A percentile compares a stretch with the other conserved stretches of the same genome.
Evolutionary conservation across 2,113 vertebrate species (phyloP).

Genomic region (Toxotes chatareus): DNA sequence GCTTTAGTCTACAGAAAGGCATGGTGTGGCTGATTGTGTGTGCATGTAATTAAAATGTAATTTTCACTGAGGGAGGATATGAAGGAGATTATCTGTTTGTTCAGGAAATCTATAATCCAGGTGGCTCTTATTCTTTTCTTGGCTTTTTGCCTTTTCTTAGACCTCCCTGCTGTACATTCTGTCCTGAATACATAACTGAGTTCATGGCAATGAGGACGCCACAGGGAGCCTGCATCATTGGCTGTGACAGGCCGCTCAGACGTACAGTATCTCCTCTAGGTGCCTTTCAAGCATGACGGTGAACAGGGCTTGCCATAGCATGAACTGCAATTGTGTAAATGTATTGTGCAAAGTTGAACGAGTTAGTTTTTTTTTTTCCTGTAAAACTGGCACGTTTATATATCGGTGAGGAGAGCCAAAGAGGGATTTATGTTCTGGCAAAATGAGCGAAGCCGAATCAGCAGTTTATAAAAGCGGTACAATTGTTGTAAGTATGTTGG

Average conservation of each 20-base stretch:
- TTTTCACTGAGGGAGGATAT: background rate
- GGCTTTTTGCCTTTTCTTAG: background rate
- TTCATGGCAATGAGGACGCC: background rate
- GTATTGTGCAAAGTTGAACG: conserved; percentile 29
- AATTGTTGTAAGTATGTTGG: background rate
- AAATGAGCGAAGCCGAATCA: conserved; percentile 9
- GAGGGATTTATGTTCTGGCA: conserved; percentile 27
- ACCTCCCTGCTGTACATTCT: conserved; percentile 44
- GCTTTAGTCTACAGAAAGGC: background rate
- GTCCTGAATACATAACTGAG: conserved; percentile 45
- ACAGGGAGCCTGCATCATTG: conserved; percentile 26
- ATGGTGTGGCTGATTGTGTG: background rate
- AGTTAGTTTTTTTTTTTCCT: background rate
- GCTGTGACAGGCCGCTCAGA: conserved; percentile 32
- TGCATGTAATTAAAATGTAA: conserved; percentile 10
- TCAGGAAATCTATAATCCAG: conserved; percentile 7
- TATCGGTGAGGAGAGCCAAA: conserved; percentile 2
- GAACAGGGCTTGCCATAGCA: conserved; percentile 1
- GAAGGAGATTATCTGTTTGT: background rate
- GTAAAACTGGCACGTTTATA: conserved; percentile 21
- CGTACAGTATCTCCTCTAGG: conserved; percentile 14
- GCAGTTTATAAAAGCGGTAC: conserved; percentile 1
- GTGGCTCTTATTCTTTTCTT: background rate
- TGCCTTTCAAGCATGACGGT: conserved; percentile 2
- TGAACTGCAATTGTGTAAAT: conserved; percentile 1